These are phyloP conservation scores for Formica exsecta DNA, from an alignment of 1,140 invertebrate genomes.

Conservation along the genomic window DNA sequence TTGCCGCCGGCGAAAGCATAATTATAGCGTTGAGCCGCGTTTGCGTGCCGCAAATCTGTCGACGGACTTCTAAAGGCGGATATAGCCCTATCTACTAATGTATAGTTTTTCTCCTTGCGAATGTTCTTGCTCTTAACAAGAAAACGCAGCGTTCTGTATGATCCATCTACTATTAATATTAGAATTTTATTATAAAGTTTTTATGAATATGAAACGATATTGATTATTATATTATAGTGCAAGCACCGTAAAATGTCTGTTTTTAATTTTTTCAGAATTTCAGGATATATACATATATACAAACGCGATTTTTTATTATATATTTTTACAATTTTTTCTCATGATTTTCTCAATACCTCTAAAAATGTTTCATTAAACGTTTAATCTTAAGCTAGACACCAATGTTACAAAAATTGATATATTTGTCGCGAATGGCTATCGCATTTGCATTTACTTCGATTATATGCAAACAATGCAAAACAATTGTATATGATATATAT, in stretches of 20 bases:
- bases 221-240: neutral
- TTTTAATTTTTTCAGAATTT: neutral
- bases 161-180: neutral
- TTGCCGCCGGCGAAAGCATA: constrained; percentile 58
- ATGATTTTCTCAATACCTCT: neutral
- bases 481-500: neutral
- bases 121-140: neutral
- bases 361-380: neutral
- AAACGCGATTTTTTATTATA: neutral
- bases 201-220: neutral
- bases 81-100: constrained; percentile 19
- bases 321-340: neutral
- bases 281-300: too few species aligned
- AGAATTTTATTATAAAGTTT: neutral
- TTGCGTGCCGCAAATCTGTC: constrained; percentile 57
- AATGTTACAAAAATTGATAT: neutral
- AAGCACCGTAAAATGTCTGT: too few species aligned
- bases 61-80: constrained; percentile 36
- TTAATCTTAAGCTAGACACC: neutral
- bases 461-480: neutral
- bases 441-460: neutral
- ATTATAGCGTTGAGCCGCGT: constrained; percentile 55
- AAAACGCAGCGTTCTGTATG: neutral
- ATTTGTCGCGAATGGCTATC: neutral
- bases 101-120: neutral